phyloP scores from a whole-genome alignment of 2,888 invertebrate species.

The Chrysolina oricalcia region DNA sequence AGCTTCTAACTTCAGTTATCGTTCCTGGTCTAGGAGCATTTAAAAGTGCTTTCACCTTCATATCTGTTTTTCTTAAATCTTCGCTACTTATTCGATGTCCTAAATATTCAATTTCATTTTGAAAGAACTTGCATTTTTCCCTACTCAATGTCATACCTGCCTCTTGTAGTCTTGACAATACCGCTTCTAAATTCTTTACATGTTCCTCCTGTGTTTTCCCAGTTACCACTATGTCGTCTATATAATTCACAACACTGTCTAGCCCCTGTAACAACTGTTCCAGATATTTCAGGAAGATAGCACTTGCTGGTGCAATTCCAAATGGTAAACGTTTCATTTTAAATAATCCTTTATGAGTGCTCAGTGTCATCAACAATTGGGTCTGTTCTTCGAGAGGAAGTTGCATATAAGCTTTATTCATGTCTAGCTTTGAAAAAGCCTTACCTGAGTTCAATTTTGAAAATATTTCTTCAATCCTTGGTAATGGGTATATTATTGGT shows the following conservation, averaged over 20 bases:
- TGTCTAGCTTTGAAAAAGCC: slow-evolving; percentile 37
- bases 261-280: slow-evolving; percentile 36
- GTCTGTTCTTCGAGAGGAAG: slow-evolving; percentile 32
- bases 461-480: slow-evolving; percentile 37
- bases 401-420: slow-evolving; percentile 35
- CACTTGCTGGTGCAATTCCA: slow-evolving; percentile 38
- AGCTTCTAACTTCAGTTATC: slow-evolving; percentile 40
- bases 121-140: slow-evolving; percentile 63
- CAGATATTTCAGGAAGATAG: slow-evolving; percentile 34
- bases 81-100: slow-evolving; percentile 50
- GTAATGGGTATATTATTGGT: slow-evolving; percentile 32
- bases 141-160: slow-evolving; percentile 58
- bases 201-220: slow-evolving; percentile 55
- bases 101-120: slow-evolving; percentile 61
- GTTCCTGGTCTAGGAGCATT: slow-evolving; percentile 40
- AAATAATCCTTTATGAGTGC: slow-evolving; percentile 37
- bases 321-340: slow-evolving; percentile 33
- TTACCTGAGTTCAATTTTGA: slow-evolving; percentile 25
- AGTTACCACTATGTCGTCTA: slow-evolving; percentile 60
- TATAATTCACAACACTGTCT: slow-evolving; percentile 24
- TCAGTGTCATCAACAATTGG: slow-evolving; percentile 20
- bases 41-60: slow-evolving; percentile 47
- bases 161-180: slow-evolving; percentile 54
- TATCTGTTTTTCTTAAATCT: slow-evolving; percentile 23
- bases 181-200: slow-evolving; percentile 49